A percentile compares a stretch with the other conserved stretches of the same genome.
Evolutionary conservation across 2,113 vertebrate genomes (phyloP).

Genomic region (Bambusicola thoracicus): DNA sequence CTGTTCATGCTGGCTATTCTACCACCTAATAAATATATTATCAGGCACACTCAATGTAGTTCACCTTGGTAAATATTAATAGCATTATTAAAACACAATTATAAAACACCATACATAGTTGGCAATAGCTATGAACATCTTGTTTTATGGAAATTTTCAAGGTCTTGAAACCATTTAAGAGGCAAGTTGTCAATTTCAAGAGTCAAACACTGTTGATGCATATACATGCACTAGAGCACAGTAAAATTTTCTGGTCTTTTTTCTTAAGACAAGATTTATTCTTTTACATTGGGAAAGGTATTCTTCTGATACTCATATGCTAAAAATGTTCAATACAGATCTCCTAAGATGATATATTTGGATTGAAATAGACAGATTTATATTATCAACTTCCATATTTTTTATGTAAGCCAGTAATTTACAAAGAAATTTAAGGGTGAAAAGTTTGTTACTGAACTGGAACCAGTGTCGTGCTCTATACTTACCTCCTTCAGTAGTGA

Average conservation of each 20-base stretch:
- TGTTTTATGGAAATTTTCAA: conserved; percentile 8
- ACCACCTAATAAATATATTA: background rate
- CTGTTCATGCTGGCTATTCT: background rate
- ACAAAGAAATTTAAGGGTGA: background rate
- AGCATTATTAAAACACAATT: conserved; percentile 37
- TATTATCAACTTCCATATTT: background rate
- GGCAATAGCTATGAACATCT: background rate
- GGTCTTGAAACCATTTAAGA: background rate
- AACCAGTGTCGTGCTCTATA: fast-evolving
- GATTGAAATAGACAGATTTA: background rate
- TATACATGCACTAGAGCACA: background rate
- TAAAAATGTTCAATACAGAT: fast-evolving
- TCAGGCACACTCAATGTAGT: background rate
- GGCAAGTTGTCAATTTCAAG: background rate
- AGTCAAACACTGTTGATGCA: background rate
- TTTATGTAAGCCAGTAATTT: background rate
- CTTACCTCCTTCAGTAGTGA: background rate
- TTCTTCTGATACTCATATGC: background rate
- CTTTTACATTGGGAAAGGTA: background rate
- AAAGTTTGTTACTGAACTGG: background rate
- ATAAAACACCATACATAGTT: background rate
- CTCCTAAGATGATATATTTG: background rate
- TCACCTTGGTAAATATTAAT: conserved; percentile 45
- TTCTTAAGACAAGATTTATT: background rate
- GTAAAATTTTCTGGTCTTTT: background rate